These are phyloP conservation scores for Megalurothrips usitatus DNA, from an alignment of 2,888 invertebrate genomes.

Conservation along the genomic window DNA sequence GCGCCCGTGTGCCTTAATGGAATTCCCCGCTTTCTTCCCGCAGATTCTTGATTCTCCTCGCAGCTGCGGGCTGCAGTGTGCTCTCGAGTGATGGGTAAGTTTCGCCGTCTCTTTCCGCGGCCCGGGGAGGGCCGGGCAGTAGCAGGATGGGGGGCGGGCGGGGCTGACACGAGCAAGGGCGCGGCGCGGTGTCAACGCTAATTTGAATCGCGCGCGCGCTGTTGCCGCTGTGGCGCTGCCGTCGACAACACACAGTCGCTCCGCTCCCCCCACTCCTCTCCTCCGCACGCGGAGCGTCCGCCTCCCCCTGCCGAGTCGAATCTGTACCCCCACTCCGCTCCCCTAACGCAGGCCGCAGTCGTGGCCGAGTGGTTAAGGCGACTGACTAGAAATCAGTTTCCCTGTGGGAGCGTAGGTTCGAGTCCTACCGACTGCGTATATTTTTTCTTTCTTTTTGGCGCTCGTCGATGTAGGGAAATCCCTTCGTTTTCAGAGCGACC, in stretches of 20 bases:
- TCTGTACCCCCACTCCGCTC: background rate
- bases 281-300: background rate
- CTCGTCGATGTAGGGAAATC: background rate
- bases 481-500: background rate
- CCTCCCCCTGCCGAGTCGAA: background rate
- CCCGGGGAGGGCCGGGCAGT: too few species aligned
- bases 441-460: background rate
- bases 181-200: too few species aligned
- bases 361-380: conserved; percentile 25
- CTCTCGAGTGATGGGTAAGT: background rate
- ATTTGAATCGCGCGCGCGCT: too few species aligned
- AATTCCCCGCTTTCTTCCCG: too few species aligned
- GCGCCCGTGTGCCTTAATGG: too few species aligned
- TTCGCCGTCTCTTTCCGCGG: background rate
- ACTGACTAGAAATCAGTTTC: conserved; percentile 26
- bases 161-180: too few species aligned
- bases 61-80: background rate
- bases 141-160: too few species aligned
- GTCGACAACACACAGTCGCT: too few species aligned
- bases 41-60: background rate
- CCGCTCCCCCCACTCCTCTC: background rate
- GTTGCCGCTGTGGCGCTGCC: too few species aligned
- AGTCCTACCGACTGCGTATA: conserved; percentile 9
- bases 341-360: background rate
- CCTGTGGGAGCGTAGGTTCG: conserved; percentile 23